Evolutionary conservation across 2,888 invertebrate species (phyloP), one percentile per base, ranked within the genome.

Genomic region (Endomychus coccineus): DNA sequence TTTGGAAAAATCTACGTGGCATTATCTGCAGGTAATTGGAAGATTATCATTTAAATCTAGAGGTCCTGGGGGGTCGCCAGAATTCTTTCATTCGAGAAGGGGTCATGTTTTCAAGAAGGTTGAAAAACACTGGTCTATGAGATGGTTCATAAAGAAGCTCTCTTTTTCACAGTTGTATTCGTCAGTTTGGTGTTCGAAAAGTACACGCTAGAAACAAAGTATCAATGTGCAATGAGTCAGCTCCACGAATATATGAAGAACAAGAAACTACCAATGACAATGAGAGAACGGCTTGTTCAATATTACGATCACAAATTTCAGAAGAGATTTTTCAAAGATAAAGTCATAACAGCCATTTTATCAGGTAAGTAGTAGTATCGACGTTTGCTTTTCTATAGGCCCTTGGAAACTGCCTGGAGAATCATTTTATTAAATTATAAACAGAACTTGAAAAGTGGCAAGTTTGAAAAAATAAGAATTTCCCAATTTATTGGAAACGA

Each of bases 271-370:
- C 59, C 64, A 1, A 28, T 43, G 2, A 51, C 57, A 14, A 60
- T 64, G 54, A 59, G 55, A 19, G 47, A 50, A 22, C 54, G 64
- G 15, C 50, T 66, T 2, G 30, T 56, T 11, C 47, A 55, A 29
- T 64, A 59, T 43, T 66, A 66, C 36, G 44, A 54, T 31, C 51
- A 60, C 44, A 57, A 61, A 1, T 66, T 59, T 34, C 50, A 54
- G 29, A 56, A 59, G 13, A 58, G 52, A 40, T 66, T 61, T 39
- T 70, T 69, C 42, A 60, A 58, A 17, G 67, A 68, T 41, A 55
- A 56, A 19, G 52, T 49, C 6, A 67, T 70, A 35, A 35, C 31
- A 3, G 40, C 25, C 5, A 25, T 48, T 9, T 21, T 52, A 25
- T 45, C 45, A 29, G 43, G 49, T 50, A 13, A 38, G 28, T 27